phyloP scores from a whole-genome alignment of 2,113 vertebrate genomes.

The Hypocryptadius cinnamomeus region DNA sequence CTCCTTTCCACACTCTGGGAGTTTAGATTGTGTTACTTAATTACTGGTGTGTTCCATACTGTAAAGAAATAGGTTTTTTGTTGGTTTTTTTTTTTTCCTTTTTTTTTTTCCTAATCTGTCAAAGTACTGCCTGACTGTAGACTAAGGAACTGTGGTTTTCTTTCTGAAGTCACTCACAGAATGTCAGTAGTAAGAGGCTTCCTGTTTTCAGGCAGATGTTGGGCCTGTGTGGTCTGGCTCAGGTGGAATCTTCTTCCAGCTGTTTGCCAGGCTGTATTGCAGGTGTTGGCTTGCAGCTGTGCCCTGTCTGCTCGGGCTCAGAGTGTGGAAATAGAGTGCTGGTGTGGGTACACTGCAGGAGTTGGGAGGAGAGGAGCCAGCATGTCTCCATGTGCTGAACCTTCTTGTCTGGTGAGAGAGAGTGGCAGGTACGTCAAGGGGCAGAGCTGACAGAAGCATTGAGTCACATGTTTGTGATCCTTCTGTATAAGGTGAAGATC shows the following conservation, averaged over 20 bases:
- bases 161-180: neutral
- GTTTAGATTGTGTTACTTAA: neutral
- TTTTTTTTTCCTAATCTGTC: neutral
- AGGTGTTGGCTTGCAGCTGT: neutral
- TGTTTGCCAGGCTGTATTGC: neutral
- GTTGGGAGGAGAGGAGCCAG: neutral
- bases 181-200: neutral
- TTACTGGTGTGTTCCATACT: neutral
- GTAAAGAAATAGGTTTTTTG: neutral
- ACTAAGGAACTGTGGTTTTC: neutral
- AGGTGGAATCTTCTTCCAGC: neutral
- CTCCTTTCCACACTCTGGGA: neutral
- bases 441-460: neutral
- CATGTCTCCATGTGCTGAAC: fast-evolving
- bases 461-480: neutral
- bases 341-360: fast-evolving
- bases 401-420: too few species aligned
- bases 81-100: neutral
- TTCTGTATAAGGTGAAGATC: neutral
- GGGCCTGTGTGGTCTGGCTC: neutral
- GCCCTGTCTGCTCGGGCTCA: fast-evolving
- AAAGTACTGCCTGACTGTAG: neutral
- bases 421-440: too few species aligned
- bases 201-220: fast-evolving
- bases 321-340: fast-evolving